phyloP scores from a whole-genome alignment of 1,140 invertebrate species.

The Sarcophaga bullata region DNA sequence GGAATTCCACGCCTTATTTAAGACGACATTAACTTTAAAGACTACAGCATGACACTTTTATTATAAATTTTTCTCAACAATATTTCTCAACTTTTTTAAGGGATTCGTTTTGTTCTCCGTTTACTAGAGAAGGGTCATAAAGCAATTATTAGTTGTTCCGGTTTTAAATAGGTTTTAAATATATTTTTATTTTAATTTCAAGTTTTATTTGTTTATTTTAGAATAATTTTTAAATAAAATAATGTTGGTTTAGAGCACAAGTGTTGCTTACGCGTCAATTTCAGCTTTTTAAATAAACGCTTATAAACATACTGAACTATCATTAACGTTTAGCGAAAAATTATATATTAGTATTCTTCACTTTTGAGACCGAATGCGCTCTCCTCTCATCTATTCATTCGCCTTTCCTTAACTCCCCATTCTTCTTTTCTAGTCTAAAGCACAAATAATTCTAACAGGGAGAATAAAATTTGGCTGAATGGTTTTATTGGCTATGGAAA shows the following conservation, averaged over 20 bases:
- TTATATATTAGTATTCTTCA: background rate
- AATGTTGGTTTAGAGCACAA: conserved; percentile 21
- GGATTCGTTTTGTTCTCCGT: background rate
- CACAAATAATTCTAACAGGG: background rate
- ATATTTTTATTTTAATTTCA: background rate
- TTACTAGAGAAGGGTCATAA: conserved; percentile 8
- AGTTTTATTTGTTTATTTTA: background rate
- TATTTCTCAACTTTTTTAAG: background rate
- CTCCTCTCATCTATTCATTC: background rate
- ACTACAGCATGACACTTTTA: conserved; percentile 34
- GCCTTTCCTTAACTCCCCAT: too few relatives aligned
- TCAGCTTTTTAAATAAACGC: conserved; percentile 41
- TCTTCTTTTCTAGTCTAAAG: too few relatives aligned
- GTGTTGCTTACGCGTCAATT: conserved; percentile 37
- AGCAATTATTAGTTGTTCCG: background rate
- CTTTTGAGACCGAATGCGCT: background rate
- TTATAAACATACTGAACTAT: conserved; percentile 30
- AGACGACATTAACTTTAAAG: conserved; percentile 11
- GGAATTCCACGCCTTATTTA: conserved; percentile 7
- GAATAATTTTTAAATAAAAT: background rate
- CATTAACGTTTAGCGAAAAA: conserved; percentile 36
- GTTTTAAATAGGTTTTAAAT: background rate
- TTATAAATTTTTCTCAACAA: background rate
- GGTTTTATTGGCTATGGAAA: background rate
- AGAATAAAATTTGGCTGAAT: background rate